These are phyloP conservation scores for Vidua chalybeata DNA, from an alignment of 2,113 vertebrate species.

Conservation along the genomic window DNA sequence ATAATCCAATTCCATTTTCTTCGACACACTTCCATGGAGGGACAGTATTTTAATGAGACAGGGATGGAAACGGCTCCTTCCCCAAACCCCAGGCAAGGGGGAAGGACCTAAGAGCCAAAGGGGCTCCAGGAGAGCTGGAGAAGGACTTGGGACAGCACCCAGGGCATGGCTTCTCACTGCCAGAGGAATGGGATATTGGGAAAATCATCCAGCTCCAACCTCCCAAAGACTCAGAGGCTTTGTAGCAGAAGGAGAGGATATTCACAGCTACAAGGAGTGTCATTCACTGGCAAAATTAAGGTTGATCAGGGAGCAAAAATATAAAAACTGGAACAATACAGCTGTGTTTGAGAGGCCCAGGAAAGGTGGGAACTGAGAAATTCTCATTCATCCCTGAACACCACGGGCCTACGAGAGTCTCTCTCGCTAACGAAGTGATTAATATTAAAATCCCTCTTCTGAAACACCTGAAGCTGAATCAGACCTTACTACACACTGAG, in stretches of 20 bases:
- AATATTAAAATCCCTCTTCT: not conserved
- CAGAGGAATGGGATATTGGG: not conserved
- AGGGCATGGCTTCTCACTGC: not conserved
- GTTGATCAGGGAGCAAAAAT: not conserved
- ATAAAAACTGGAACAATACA: not conserved
- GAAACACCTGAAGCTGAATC: not conserved
- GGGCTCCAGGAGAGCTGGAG: not conserved
- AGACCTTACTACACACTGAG: not conserved
- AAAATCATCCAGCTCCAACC: not conserved
- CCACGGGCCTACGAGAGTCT: not conserved
- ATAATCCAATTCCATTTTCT: not conserved
- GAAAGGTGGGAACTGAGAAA: not conserved
- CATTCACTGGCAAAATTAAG: not conserved
- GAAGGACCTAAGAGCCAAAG: not conserved
- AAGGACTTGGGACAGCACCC: not conserved
- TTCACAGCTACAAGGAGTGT: rapidly evolving
- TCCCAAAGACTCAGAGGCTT: not conserved
- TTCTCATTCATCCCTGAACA: not conserved
- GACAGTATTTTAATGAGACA: not conserved
- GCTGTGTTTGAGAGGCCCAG: not conserved
- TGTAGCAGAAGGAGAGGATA: not conserved
- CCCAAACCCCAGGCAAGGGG: not conserved
- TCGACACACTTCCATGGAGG: not conserved
- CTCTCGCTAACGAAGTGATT: not conserved
- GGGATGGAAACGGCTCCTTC: not conserved